Evolutionary conservation across 2,888 invertebrate species (phyloP), one percentile per base, ranked within the genome.

Genomic region (Bhutanitis thaidina): DNA sequence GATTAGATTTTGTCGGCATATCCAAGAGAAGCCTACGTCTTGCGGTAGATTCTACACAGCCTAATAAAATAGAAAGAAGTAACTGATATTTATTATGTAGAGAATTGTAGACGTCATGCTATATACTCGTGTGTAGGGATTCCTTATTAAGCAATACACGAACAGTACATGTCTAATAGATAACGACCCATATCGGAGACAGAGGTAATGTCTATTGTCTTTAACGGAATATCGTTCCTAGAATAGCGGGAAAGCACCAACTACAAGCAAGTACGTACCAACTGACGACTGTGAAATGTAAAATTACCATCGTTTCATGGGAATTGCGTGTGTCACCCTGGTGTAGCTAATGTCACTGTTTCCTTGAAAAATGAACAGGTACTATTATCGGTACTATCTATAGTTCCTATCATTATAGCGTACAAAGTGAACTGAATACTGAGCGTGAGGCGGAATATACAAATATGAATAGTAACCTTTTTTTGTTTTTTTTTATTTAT

Each of bases 231-330:
- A 43, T 25, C 35, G 43, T 43, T 49, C 37, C 30, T 30, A 36
- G 49, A 43, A 49, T 37, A 41, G 27, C 30, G 35, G 48, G 40
- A 41, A 49, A 41, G 35, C 27, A 20, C 29, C n/a, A n/a, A 15
- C 39, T 13, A 3, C 25, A 5, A 5, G 16, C 16, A 13, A 30
- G 34, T 16, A 29, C 8, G 36, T 36, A 7, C 7, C 10, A 29
- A 37, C 29, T 45, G 27, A 35, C 30, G 45, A 38, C 25, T 29
- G 29, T 12, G 25, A 30, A 32, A 13, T 32, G 25, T 48, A 39
- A 48, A 45, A 48, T 48, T 34, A 34, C 32, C 34, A 25, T 40
- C 16, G 27, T 15, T 39, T 25, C 35, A 34, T 48, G 40, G 34
- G 47, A 48, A 48, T 10, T 15, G 5, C 10, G 16, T 25, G 45